Conservation (phyloP, 2,888 invertebrate species). For the Synanthedon tipuliformis region DNA sequence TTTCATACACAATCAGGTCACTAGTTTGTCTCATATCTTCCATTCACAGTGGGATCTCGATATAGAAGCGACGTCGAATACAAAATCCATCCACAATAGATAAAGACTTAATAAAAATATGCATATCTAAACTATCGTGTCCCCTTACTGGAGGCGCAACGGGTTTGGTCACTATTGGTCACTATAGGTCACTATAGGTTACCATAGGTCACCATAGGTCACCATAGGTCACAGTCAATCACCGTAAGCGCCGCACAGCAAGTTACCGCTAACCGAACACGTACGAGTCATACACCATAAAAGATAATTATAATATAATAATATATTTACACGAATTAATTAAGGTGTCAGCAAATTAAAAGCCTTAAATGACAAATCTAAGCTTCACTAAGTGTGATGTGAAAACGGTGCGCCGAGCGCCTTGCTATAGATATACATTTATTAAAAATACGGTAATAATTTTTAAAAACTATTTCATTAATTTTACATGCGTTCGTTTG, state of each 20-base stretch:
- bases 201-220: neutral
- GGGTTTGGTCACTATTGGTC: constrained; percentile 2
- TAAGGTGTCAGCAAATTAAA: constrained; percentile 63
- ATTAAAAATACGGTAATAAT: constrained; percentile 53
- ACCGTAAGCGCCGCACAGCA: neutral
- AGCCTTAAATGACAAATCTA: constrained; percentile 61
- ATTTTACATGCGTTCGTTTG: constrained; percentile 4
- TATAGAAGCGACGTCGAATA: constrained; percentile 68
- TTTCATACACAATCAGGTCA: constrained; percentile 68
- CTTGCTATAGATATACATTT: constrained; percentile 13
- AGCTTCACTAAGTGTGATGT: constrained; percentile 67
- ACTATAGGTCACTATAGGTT: too few relatives aligned
- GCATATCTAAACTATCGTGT: constrained; percentile 63
- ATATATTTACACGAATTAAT: constrained; percentile 68
- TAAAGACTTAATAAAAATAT: constrained; percentile 67
- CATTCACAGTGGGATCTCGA: constrained; percentile 59
- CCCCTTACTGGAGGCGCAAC: constrained; percentile 29
- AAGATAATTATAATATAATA: constrained; percentile 45
- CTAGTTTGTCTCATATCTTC: constrained; percentile 66
- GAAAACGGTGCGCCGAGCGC: constrained; percentile 53
- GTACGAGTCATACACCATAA: constrained; percentile 55
- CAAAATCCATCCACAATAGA: constrained; percentile 68
- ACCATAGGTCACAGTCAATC: neutral
- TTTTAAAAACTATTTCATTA: constrained; percentile 45
- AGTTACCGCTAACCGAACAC: constrained; percentile 21